Conservation (phyloP, 1,140 invertebrate genomes). For the Acromyrmex charruanus region DNA sequence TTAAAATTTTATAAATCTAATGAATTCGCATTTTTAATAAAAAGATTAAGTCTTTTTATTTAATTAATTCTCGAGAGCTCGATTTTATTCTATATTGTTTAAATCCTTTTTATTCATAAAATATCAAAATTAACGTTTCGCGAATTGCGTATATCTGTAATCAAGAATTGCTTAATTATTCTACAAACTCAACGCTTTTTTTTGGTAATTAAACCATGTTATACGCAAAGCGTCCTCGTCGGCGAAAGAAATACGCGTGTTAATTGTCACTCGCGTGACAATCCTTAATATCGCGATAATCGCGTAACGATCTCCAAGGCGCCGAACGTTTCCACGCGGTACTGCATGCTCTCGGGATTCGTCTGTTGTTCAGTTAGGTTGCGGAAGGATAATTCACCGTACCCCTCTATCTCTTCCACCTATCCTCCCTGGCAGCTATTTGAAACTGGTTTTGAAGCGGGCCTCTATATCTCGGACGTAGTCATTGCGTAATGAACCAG, state of each 20-base stretch:
- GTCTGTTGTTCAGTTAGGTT: constrained; percentile 75
- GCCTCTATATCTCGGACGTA: constrained; percentile 72
- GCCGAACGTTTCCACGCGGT: constrained; percentile 44
- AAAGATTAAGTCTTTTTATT: background rate
- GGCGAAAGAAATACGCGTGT: background rate
- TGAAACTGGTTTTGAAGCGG: constrained; percentile 81
- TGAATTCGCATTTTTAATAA: background rate
- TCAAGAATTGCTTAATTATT: background rate
- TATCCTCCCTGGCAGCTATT: constrained; percentile 67
- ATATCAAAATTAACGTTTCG: background rate
- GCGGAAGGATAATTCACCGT: constrained; percentile 81
- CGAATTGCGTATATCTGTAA: background rate
- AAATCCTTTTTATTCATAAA: background rate
- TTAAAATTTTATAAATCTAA: constrained; percentile 10
- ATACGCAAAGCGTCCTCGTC: background rate
- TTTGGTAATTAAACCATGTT: background rate
- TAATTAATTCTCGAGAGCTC: too few relatives aligned
- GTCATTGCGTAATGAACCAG: constrained; percentile 76
- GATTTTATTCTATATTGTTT: too few relatives aligned
- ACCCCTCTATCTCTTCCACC: constrained; percentile 57
- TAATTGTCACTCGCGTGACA: constrained; percentile 19
- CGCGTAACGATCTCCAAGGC: constrained; percentile 6
- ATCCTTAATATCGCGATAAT: constrained; percentile 36
- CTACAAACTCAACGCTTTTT: background rate
- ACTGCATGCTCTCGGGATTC: constrained; percentile 1